A percentile compares a stretch with the other conserved stretches of the same genome.
Evolutionary conservation across 2,797 vertebrate species (phyloP).

Genomic region (Vultur gryphus): DNA sequence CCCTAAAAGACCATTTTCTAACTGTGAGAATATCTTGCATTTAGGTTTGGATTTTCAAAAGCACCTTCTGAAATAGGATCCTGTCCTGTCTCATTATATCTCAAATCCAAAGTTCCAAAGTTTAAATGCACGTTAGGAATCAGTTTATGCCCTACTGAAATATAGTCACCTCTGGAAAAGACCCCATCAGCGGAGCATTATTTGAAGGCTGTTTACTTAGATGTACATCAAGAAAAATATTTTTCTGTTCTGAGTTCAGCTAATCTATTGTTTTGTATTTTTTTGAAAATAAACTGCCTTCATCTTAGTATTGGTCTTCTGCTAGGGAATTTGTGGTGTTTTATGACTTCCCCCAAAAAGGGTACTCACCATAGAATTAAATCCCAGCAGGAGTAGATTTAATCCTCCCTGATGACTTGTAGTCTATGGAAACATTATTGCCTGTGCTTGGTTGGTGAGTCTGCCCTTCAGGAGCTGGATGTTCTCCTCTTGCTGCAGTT

Average conservation of each 20-base stretch:
- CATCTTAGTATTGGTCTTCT: constrained; percentile 22
- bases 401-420: constrained; percentile 16
- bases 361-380: constrained; percentile 15
- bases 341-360: constrained; percentile 1
- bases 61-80: neutral
- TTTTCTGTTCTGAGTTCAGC: neutral
- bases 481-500: constrained; percentile 54
- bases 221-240: neutral
- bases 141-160: neutral
- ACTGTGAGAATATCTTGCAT: neutral
- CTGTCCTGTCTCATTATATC: neutral
- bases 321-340: constrained; percentile 26
- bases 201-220: constrained; percentile 9
- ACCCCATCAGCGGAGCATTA: neutral
- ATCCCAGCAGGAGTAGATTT: constrained; percentile 32
- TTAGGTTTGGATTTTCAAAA: neutral
- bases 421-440: constrained; percentile 27
- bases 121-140: neutral
- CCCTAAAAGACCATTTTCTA: neutral
- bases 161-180: neutral
- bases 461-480: constrained; percentile 45
- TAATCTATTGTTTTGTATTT: constrained; percentile 29
- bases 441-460: constrained; percentile 10
- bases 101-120: neutral
- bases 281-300: constrained; percentile 42